These are phyloP conservation scores for Anoplopoma fimbria DNA, from an alignment of 2,113 vertebrate genomes.

Conservation along the genomic window DNA sequence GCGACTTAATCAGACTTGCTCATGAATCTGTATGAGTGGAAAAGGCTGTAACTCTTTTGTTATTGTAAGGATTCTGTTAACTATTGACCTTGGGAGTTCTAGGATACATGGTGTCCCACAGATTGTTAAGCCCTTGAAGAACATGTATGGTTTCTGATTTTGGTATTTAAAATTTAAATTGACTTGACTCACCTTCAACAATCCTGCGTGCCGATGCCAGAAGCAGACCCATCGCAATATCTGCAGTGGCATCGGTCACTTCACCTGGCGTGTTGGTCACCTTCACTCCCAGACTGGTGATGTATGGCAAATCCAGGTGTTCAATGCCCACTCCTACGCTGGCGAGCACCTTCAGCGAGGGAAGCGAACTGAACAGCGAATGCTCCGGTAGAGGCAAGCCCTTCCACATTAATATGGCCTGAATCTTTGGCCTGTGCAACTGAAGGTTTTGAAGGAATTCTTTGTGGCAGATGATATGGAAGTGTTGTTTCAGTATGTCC, in stretches of 20 bases:
- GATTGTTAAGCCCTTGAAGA: not conserved
- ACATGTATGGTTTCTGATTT: not conserved
- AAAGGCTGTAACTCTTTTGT: not conserved
- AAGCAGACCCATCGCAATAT: conserved; percentile 86
- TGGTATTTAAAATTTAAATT: not conserved
- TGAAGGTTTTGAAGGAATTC: conserved; percentile 63
- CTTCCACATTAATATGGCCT: conserved; percentile 66
- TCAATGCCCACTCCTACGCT: conserved; percentile 85
- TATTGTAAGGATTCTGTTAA: not conserved
- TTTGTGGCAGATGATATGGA: conserved; percentile 44
- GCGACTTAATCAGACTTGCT: too few species aligned
- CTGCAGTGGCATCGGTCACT: conserved; percentile 84
- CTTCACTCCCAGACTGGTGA: conserved; percentile 82
- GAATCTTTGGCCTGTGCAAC: conserved; percentile 62
- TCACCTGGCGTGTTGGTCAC: conserved; percentile 84
- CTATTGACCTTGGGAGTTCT: not conserved
- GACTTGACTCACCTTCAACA: conserved; percentile 52
- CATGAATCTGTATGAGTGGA: not conserved
- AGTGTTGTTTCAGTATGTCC: conserved; percentile 56
- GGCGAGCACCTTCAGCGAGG: conserved; percentile 83
- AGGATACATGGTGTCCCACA: not conserved
- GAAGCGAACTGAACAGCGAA: conserved; percentile 67
- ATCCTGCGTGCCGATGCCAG: conserved; percentile 86
- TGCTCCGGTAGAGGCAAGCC: not conserved
- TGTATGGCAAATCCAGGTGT: conserved; percentile 85